Evolutionary conservation across 2,797 vertebrate species (phyloP).

Genomic region (Hippopotamyrus pictus): DNA sequence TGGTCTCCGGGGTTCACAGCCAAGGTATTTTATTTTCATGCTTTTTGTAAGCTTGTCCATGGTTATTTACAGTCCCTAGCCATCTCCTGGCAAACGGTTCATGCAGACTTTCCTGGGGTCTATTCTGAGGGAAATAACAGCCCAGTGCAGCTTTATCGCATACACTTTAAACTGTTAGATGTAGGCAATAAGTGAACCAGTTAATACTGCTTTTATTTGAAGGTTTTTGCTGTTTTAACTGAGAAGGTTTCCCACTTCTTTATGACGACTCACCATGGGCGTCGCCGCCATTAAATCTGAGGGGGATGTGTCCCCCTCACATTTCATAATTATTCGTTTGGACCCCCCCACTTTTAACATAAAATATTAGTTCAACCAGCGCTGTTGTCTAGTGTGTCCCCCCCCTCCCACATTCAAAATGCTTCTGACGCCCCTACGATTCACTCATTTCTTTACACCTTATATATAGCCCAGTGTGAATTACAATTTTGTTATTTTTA

Average conservation of each 20-base stretch:
- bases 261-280: neutral
- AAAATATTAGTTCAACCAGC: no score
- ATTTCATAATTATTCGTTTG: no score
- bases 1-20: slow-evolving; percentile 49
- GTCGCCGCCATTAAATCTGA: no score
- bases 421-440: no score
- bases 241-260: neutral
- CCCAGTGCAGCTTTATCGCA: neutral
- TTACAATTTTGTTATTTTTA: neutral
- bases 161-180: neutral
- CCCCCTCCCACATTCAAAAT: no score
- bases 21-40: slow-evolving; percentile 52
- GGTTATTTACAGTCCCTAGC: neutral
- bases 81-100: neutral
- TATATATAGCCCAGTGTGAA: neutral
- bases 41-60: neutral
- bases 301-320: no score
- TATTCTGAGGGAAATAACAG: neutral
- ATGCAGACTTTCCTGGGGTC: neutral
- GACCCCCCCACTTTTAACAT: no score
- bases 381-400: no score
- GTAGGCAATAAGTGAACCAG: neutral
- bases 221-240: neutral
- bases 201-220: neutral
- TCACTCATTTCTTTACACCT: neutral